Base-by-base conservation (phyloP, 2,888 invertebrate species). In the Leptinotarsa peninsularis region DNA sequence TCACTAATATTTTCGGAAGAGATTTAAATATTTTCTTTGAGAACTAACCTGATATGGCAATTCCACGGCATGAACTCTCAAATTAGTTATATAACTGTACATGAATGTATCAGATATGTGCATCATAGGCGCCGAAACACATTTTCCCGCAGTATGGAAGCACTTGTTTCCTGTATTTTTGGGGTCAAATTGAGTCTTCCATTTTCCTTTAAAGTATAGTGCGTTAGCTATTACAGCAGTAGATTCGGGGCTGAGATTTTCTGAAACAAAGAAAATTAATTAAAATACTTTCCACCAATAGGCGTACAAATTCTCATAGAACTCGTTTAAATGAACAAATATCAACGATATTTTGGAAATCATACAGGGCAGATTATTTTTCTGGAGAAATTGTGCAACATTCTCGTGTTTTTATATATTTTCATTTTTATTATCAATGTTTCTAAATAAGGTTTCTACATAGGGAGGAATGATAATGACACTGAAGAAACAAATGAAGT, bases 121-220 rank as follows among this genome's bases (percentile, higher is more conserved):
- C 94, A 95, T 95, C 91, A 94, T 92, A 0, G 90, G 88, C 0
- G 91, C 90, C 79, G 91, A 89, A 75, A 90, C 90, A 84, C 94
- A 93, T 80, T 91, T 91, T 0, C 89, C 89, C 63, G 89, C 90
- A 75, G 91, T 90, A 84, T 92, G 90, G 88, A 95, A 95, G 76
- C 93, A 91, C 54, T 91, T 91, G 2, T 89, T 84, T 71, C 82
- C 84, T 0, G 93, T 93, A 21, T 84, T 82, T 4, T 84, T 85
- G 15, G 87, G 85, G 76, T 92, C 91, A 85, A 95, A 95, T 0
- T 92, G 89, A 43, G 90, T 90, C 77, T 92, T 90, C 95, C 95
- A 95, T 15, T 91, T 91, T n/a, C 94, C 94, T 79, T 93, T 93
- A 89, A 94, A 95, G 86, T 94, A 94, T 83, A 95, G 89, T 0